A percentile compares a stretch with the other conserved stretches of the same genome.
These are phyloP conservation scores for Chaenogobius annularis DNA, from an alignment of 2,113 vertebrate species.

Conservation along the genomic window DNA sequence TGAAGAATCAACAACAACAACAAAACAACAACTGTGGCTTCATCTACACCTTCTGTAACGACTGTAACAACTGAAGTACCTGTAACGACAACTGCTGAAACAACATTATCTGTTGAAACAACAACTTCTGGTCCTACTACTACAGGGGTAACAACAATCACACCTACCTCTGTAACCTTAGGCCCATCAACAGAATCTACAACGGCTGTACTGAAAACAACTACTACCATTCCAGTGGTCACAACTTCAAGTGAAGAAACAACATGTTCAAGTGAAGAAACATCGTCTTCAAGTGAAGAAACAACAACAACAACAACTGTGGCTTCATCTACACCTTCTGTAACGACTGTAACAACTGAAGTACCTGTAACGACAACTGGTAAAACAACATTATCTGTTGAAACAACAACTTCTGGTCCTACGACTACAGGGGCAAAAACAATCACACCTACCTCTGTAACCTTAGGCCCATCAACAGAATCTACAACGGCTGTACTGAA, in stretches of 20 bases:
- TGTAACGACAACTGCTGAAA: not conserved
- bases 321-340: not conserved
- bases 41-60: not conserved
- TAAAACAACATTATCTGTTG: not conserved
- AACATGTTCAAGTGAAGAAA: not conserved
- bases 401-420: not conserved
- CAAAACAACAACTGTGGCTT: not conserved
- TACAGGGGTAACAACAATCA: not conserved
- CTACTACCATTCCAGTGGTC: not conserved
- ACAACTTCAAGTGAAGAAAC: not conserved
- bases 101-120: not conserved
- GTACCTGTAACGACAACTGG: not conserved
- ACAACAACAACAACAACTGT: too few species aligned
- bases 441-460: not conserved
- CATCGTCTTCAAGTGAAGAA: too few species aligned
- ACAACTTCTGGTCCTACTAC: not conserved
- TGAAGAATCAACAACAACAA: not conserved
- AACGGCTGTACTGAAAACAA: slow-evolving; percentile 11
- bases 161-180: not conserved
- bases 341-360: not conserved
- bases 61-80: not conserved
- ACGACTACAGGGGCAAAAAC: not conserved
- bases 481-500: slow-evolving; percentile 22
- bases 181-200: slow-evolving; percentile 17
- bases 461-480: not conserved